Conservation (phyloP, 2,113 vertebrate species). For the Corydoras sp. region DNA sequence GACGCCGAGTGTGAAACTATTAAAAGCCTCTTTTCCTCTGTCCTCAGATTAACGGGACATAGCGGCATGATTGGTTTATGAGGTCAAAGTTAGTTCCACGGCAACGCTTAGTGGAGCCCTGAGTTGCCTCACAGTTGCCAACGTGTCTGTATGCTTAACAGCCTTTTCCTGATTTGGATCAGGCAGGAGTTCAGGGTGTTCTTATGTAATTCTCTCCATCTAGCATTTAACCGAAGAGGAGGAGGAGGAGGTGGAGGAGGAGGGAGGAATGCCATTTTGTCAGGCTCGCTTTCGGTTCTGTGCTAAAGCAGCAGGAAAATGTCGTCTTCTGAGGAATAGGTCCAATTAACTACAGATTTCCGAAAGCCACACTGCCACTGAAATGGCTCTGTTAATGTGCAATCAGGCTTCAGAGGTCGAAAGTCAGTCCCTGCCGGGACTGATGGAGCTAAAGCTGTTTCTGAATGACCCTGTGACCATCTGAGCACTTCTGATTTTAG, state of each 20-base stretch:
- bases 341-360: neutral
- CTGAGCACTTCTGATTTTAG: no score
- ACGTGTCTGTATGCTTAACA: conserved; percentile 38
- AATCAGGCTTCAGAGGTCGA: no score
- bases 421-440: no score
- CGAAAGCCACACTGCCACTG: no score
- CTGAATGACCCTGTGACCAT: no score
- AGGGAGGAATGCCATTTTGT: conserved; percentile 36
- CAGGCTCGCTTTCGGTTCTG: conserved; percentile 26
- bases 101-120: conserved; percentile 2
- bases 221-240: conserved; percentile 18
- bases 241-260: conserved; percentile 24
- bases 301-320: conserved; percentile 25
- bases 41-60: neutral
- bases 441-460: no score
- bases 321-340: conserved; percentile 10
- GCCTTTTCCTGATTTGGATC: conserved; percentile 38
- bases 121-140: conserved; percentile 32
- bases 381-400: no score
- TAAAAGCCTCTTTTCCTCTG: neutral
- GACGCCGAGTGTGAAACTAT: no score
- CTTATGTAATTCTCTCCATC: conserved; percentile 42
- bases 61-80: conserved; percentile 14
- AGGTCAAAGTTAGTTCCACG: conserved; percentile 19
- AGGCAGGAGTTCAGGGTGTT: conserved; percentile 27